These are phyloP conservation scores for Hypotaenidia philippensis DNA, from an alignment of 2,797 vertebrate genomes.

Conservation along the genomic window DNA sequence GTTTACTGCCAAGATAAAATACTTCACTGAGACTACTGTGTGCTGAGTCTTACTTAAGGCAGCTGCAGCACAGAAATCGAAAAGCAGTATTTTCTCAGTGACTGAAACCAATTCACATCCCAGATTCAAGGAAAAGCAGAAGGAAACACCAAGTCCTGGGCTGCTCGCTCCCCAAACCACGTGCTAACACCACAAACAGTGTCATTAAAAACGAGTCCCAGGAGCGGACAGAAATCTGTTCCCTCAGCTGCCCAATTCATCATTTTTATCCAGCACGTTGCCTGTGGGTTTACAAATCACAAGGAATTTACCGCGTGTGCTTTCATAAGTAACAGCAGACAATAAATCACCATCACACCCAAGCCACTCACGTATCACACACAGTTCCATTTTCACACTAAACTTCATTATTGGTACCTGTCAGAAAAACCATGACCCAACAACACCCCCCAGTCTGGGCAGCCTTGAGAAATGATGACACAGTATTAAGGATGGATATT, in stretches of 20 bases:
- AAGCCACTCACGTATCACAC: neutral
- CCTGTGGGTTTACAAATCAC: constrained; percentile 30
- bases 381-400: neutral
- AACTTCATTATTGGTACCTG: neutral
- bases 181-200: neutral
- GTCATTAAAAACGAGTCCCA: constrained; percentile 14
- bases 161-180: neutral
- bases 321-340: constrained; percentile 4
- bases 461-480: neutral
- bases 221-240: neutral
- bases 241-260: neutral
- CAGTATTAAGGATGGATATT: neutral
- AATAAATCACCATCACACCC: neutral
- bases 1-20: neutral
- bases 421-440: neutral
- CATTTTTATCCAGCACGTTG: neutral
- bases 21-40: neutral
- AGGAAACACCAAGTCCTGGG: neutral
- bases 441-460: neutral
- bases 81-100: neutral
- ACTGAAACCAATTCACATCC: neutral
- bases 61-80: neutral
- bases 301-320: neutral
- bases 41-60: neutral
- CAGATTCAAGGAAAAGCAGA: neutral